These are phyloP conservation scores for Nasua narica DNA, from an alignment of 2,797 vertebrate genomes.

Conservation along the genomic window DNA sequence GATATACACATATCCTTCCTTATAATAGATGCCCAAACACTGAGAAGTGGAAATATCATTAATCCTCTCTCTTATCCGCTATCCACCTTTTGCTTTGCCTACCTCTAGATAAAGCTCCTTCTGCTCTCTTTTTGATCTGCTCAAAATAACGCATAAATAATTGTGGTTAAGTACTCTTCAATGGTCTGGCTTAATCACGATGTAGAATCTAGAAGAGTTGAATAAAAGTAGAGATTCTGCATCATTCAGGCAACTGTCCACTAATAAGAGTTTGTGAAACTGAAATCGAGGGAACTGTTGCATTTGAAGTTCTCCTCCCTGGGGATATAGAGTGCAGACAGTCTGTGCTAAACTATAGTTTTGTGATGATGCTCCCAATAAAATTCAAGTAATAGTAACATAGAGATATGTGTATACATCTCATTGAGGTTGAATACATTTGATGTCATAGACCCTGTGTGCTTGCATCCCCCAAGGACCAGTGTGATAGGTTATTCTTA, in stretches of 20 bases:
- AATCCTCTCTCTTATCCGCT: background rate
- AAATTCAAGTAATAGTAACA: background rate
- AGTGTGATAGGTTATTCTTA: background rate
- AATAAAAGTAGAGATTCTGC: background rate
- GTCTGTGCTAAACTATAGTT: background rate
- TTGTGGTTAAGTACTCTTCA: background rate
- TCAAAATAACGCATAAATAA: background rate
- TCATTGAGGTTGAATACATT: background rate
- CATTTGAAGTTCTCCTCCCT: background rate
- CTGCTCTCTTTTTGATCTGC: background rate
- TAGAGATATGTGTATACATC: background rate
- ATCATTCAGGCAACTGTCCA: background rate
- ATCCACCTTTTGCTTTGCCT: background rate
- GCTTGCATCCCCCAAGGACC: background rate
- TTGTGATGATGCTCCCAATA: background rate
- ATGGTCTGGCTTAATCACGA: background rate
- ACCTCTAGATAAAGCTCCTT: conserved; percentile 12
- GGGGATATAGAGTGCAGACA: background rate
- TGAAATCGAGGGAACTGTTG: conserved; percentile 15
- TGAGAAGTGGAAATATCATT: background rate
- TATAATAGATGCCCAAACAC: background rate
- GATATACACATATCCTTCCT: background rate
- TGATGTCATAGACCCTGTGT: background rate
- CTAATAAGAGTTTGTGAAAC: conserved; percentile 18
- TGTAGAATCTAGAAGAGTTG: background rate